phyloP scores from a whole-genome alignment of 35 echinoderm and acorn worm species.

The Apostichopus japonicus region DNA sequence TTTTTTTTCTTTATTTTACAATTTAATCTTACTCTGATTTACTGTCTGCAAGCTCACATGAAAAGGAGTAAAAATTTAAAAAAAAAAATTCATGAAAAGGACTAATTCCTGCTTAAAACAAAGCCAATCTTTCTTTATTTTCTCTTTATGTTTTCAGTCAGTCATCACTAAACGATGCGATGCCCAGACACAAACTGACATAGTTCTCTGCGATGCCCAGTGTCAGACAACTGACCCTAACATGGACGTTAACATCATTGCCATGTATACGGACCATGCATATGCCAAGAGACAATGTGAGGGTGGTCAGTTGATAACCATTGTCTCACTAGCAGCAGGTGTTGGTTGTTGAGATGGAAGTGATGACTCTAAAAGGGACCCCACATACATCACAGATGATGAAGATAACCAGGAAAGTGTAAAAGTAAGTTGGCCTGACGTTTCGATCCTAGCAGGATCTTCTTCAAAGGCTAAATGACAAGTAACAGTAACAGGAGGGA shows the following conservation, averaged over 20 bases:
- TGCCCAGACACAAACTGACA: constrained; percentile 9
- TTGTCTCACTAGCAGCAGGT: background rate
- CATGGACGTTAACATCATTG: background rate
- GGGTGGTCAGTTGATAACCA: too few species aligned
- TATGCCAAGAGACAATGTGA: background rate
- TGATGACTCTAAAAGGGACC: background rate
- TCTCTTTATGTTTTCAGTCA: background rate
- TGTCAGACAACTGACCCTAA: background rate
- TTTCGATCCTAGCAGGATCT: too few species aligned
- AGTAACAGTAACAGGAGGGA: too few species aligned
- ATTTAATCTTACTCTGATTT: too few species aligned
- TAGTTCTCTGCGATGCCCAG: background rate
- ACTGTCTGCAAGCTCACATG: too few species aligned
- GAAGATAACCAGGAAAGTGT: background rate
- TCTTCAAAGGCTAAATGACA: too few species aligned
- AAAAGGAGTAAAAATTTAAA: too few species aligned
- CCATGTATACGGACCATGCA: background rate
- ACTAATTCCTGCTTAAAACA: too few species aligned
- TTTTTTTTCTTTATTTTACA: too few species aligned
- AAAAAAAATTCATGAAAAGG: too few species aligned
- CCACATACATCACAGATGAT: background rate
- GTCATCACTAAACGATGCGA: background rate
- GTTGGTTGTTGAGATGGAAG: background rate
- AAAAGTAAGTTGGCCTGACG: too few species aligned
- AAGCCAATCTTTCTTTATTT: too few species aligned